Base-by-base conservation (phyloP, 2,113 vertebrate species). In the Forbesichthys papilliferus region DNA sequence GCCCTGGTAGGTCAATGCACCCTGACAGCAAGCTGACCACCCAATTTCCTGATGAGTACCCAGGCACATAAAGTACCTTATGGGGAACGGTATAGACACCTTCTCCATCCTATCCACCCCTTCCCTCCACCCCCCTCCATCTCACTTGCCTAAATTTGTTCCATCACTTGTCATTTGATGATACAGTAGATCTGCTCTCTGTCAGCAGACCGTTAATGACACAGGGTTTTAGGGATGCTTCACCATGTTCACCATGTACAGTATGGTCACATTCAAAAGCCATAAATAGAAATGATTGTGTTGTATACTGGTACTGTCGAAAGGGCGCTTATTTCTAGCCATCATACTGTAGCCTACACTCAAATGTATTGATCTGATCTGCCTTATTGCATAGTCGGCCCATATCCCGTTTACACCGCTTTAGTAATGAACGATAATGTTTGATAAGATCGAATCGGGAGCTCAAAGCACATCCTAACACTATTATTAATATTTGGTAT, bases 21-120 rank as follows among this genome's bases (percentile, higher is more conserved):
- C 68, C 75, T 88, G 91, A 86, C 87, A 89, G 85, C 74, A 69
- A 57, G 79, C 85, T 89, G 88, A 90, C 86, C 84, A 83, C 83
- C 83, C 80, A 84, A 84, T 90, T 88, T 91, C 84, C 86, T 61
- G 72, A 83, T 81, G 81, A 79, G 82, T 66, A 13, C 69, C 81
- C 68, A 75, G 9, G 11, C 77, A 56, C 54, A n/a, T 18, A n/a
- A 1, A 56, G 14, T 66, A 61, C 73, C 84, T 79, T 80, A 79
- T 75, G 67, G 69, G 76, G 63, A 67, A 57, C 78, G 77, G 80
- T 83, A 59, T 88, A 77, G 74, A 79, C 73, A 77, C 79, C 75
- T 72, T 71, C 64, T 49, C 61, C 69, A 33, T 20, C 5, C 55
- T 2, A 27, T 27, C 27, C 27, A 27, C 27, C 14, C 16, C 51